Conservation (phyloP, 2,797 vertebrate species). For the Cyclura pinguis region DNA sequence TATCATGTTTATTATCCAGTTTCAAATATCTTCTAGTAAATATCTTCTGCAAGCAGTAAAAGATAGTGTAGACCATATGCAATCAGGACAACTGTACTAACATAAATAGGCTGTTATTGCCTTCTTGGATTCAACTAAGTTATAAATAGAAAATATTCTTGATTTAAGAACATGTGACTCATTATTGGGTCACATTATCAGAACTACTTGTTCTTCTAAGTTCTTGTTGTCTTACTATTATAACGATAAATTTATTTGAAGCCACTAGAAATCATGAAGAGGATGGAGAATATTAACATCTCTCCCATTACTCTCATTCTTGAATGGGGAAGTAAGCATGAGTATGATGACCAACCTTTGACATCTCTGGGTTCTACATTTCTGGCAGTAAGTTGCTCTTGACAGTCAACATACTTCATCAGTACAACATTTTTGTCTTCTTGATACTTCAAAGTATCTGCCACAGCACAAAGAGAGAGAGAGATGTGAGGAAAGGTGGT, state of each 20-base stretch:
- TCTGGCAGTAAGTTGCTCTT: background rate
- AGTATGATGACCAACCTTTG: background rate
- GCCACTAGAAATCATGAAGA: background rate
- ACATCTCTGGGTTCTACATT: rapidly evolving
- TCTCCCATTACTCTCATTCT: background rate
- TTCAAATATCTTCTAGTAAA: too few species aligned
- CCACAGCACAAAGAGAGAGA: conserved; percentile 41
- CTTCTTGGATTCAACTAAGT: background rate
- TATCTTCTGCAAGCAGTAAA: too few species aligned
- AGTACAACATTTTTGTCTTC: background rate
- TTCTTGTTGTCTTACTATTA: background rate
- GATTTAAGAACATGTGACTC: background rate
- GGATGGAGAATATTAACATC: too few species aligned
- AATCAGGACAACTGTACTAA: background rate
- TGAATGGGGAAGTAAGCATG: background rate
- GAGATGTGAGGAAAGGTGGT: background rate
- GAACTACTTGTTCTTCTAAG: background rate
- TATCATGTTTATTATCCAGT: too few species aligned
- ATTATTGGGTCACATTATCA: background rate
- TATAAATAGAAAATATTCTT: background rate
- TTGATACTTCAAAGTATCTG: conserved; percentile 31
- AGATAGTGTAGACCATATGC: background rate
- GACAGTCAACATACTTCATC: background rate
- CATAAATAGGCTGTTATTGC: background rate
- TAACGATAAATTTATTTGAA: background rate